Percentiles rank a stretch among this genome's conserved stretches.
Conservation (phyloP, 2,888 invertebrate genomes). For the Anthrax anthrax region DNA sequence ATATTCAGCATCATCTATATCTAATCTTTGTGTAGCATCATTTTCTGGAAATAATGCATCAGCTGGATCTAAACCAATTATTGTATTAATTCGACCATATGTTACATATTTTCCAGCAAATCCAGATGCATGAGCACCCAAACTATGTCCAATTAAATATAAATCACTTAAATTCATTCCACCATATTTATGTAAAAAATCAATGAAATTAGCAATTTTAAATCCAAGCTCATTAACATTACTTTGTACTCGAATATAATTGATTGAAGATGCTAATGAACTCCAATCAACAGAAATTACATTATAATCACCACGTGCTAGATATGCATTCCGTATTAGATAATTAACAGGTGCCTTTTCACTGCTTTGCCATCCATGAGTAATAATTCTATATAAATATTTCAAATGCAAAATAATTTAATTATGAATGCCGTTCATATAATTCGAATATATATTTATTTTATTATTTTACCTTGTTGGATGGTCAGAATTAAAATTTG, state of each 20-base stretch:
- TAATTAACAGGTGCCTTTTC: constrained; percentile 26
- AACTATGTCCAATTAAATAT: constrained; percentile 38
- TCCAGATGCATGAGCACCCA: constrained; percentile 47
- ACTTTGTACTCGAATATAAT: constrained; percentile 27
- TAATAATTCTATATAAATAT: constrained; percentile 16
- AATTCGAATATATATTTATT: too few species aligned
- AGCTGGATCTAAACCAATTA: constrained; percentile 52
- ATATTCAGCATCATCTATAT: constrained; percentile 50
- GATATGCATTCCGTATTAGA: constrained; percentile 29
- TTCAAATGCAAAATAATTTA: background rate
- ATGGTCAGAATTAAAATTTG: background rate
- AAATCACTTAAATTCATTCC: constrained; percentile 23
- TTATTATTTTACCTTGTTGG: background rate
- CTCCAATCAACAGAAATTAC: constrained; percentile 47
- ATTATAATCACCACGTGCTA: constrained; percentile 41
- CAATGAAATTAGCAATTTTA: constrained; percentile 45
- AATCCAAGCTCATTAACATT: constrained; percentile 38
- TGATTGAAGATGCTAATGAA: constrained; percentile 12
- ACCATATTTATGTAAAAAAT: constrained; percentile 46
- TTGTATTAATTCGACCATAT: constrained; percentile 22
- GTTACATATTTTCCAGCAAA: constrained; percentile 36
- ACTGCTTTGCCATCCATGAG: constrained; percentile 41
- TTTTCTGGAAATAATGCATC: constrained; percentile 16
- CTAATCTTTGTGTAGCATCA: constrained; percentile 38
- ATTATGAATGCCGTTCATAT: background rate